Evolutionary conservation across 2,888 invertebrate genomes (phyloP), one percentile per base, ranked within the genome.

Genomic region (Nipponacmea schrenckii): DNA sequence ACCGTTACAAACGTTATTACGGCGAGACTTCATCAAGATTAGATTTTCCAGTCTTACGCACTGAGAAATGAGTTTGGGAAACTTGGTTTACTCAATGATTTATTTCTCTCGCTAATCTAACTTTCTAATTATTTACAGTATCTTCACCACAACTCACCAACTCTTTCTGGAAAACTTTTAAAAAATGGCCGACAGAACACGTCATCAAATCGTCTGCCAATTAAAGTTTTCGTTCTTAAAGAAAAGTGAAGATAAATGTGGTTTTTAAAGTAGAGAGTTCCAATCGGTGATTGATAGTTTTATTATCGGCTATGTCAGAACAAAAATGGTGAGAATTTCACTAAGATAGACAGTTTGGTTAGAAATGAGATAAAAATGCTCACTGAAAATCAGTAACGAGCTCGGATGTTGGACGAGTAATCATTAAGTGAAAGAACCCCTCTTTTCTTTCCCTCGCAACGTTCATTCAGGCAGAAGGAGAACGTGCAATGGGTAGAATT

Each of bases 271-370:
- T 70, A 68, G 67, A 66, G 62, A 62, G 66, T 46, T 39, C 56
- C 26, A 46, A 27, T 68, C 72, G 69, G 15, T 24, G 67, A 72
- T 66, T 68, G 75, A 75, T 75, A 71, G 71, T 71, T 75, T 75
- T 75, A 75, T 75, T 72, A 75, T 75, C 75, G 72, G 70, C 67
- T 64, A 67, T 75, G 75, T 75, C 75, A 75, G 72, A 70, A 70
- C 67, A 75, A 72, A 75, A 75, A 75, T 67, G 69, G 70, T 72
- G 66, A 72, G 68, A 64, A 70, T 56, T 24, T 20, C 56, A 56
- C 72, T 64, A 72, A 75, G 75, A 75, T 73, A 73, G 72, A 75
- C 72, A 69, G 70, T 67, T 46, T 63, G 48, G 50, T 24, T 62
- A 46, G 67, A 69, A 69, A 67, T 24, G 68, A 68, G 50, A 64